Evolutionary conservation across 2,113 vertebrate genomes (phyloP).

Genomic region (Lagopus leucura): DNA sequence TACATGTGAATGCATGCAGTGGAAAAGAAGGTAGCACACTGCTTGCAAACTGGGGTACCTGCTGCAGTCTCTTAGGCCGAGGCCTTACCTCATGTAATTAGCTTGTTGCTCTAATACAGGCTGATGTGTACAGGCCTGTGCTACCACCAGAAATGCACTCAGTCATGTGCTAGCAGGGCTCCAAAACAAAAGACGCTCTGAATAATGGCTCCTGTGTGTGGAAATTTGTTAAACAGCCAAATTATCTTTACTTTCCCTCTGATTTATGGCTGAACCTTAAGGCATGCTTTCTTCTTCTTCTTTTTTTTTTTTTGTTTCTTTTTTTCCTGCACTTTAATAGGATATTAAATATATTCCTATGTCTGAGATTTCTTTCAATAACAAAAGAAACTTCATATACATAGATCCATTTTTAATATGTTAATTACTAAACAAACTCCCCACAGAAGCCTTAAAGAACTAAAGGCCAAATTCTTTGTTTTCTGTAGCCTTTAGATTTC

Average conservation of each 20-base stretch:
- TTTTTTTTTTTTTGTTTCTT: too few species aligned
- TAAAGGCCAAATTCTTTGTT: not conserved
- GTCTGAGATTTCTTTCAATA: not conserved
- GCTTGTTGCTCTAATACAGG: not conserved
- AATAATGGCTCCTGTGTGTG: not conserved
- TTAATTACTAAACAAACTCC: not conserved
- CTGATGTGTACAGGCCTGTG: not conserved
- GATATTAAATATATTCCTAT: not conserved
- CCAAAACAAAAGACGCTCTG: not conserved
- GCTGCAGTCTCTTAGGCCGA: accelerated
- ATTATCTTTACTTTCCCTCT: not conserved
- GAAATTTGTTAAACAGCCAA: not conserved
- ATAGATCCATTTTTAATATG: not conserved
- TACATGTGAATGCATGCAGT: not conserved
- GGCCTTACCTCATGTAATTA: accelerated
- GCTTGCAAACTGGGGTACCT: not conserved
- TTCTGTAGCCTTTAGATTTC: not conserved
- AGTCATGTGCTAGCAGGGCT: not conserved
- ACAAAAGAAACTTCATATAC: not conserved
- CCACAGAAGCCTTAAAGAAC: not conserved
- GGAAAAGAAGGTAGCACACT: not conserved
- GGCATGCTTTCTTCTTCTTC: not conserved
- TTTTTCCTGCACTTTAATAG: not conserved
- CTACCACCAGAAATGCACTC: not conserved
- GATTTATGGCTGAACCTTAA: not conserved